Percentiles rank a stretch among this genome's conserved stretches.
These are phyloP conservation scores for Catocala sponsa DNA, from an alignment of 2,888 invertebrate genomes.

Conservation along the genomic window DNA sequence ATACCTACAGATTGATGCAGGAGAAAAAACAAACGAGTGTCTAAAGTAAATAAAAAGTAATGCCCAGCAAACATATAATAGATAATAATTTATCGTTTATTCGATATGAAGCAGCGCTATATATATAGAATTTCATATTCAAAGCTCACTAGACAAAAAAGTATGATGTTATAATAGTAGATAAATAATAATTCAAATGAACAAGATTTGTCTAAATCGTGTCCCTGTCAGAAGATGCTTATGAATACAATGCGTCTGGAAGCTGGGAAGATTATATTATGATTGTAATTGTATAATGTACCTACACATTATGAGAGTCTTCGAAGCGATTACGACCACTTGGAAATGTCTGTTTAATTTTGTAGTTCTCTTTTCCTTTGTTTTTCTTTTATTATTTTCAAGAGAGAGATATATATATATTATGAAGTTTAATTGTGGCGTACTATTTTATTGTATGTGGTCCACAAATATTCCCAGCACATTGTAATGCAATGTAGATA, in stretches of 20 bases:
- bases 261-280: slow-evolving; percentile 26
- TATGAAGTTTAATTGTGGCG: too few relatives aligned
- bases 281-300: neutral
- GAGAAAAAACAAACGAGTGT: too few relatives aligned
- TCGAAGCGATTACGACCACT: neutral
- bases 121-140: slow-evolving; percentile 14
- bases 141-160: slow-evolving; percentile 49
- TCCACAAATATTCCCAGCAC: neutral
- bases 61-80: slow-evolving; percentile 25
- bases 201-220: slow-evolving; percentile 35
- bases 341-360: too few relatives aligned
- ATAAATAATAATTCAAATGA: slow-evolving; percentile 6
- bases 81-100: slow-evolving; percentile 3
- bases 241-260: slow-evolving; percentile 19
- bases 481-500: neutral
- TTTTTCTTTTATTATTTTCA: too few relatives aligned
- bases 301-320: neutral
- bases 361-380: too few relatives aligned
- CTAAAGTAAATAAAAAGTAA: slow-evolving; percentile 23
- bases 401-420: too few relatives aligned
- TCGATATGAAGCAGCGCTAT: slow-evolving; percentile 31
- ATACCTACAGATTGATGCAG: too few relatives aligned
- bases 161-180: slow-evolving; percentile 42
- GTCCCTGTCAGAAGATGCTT: slow-evolving; percentile 60
- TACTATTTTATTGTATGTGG: neutral